Conservation (phyloP, 2,113 vertebrate genomes). For the Bujurquina vittata region DNA sequence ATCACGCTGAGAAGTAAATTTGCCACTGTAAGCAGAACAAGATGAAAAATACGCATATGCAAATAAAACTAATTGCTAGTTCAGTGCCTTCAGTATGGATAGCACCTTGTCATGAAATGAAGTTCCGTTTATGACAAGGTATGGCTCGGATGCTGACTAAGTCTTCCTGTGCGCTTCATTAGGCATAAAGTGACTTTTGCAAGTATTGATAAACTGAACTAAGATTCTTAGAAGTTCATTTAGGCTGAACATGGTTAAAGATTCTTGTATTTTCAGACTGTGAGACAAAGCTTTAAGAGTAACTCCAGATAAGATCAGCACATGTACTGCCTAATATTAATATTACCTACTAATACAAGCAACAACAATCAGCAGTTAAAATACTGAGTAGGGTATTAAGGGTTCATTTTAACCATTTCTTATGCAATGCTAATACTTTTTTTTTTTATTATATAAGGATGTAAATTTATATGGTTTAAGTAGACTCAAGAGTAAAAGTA, state of each 20-base stretch:
- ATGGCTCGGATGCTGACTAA: not conserved
- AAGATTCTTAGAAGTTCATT: not conserved
- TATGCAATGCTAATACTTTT: no score
- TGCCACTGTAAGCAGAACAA: constrained; percentile 61
- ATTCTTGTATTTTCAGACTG: not conserved
- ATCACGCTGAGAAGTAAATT: constrained; percentile 48
- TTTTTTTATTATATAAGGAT: no score
- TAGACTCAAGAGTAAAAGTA: no score
- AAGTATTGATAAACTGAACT: not conserved
- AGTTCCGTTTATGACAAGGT: not conserved
- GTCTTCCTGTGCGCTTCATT: not conserved
- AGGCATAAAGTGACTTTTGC: not conserved
- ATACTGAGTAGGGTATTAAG: no score
- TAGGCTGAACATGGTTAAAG: not conserved
- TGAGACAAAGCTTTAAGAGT: not conserved
- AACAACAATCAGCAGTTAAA: no score
- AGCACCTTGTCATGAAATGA: constrained; percentile 13
- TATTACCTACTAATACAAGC: no score
- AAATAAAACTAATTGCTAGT: constrained; percentile 45
- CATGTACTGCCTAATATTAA: no score
- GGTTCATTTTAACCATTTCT: no score
- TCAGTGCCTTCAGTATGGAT: not conserved
- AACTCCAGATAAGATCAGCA: no score
- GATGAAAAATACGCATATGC: constrained; percentile 55
- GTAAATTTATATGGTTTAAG: no score